Percentiles rank a stretch among this genome's conserved stretches.
Evolutionary conservation across 2,888 invertebrate genomes (phyloP).

Genomic region (Itoplectis maculator): DNA sequence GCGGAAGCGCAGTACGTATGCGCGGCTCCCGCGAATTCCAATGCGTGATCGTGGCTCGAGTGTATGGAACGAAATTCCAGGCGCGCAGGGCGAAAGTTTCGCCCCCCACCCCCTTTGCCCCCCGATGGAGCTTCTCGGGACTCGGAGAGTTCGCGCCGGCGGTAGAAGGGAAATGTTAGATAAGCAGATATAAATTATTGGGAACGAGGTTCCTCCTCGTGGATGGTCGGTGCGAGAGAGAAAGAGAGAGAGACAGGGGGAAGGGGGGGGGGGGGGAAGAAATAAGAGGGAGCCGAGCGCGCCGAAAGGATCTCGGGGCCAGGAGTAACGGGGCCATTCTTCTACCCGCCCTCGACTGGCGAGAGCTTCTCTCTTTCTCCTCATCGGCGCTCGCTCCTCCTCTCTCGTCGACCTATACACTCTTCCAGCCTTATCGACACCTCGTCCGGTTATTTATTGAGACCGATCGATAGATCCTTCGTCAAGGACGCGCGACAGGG

Average conservation of each 20-base stretch:
- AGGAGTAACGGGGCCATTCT: constrained; percentile 54
- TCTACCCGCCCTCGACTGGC: constrained; percentile 35
- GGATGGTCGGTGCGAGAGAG: neutral
- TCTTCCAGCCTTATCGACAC: constrained; percentile 38
- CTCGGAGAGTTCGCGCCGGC: constrained; percentile 26
- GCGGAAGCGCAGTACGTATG: neutral
- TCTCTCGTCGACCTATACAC: constrained; percentile 25
- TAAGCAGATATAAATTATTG: constrained; percentile 62
- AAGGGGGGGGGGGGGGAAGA: too few relatives aligned
- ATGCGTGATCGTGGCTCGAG: constrained; percentile 14
- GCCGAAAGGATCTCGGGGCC: constrained; percentile 43
- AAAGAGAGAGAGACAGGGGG: neutral
- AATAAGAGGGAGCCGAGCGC: constrained; percentile 15
- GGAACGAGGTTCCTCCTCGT: constrained; percentile 39
- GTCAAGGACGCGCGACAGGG: neutral
- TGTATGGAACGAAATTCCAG: constrained; percentile 36
- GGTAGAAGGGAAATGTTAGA: constrained; percentile 54
- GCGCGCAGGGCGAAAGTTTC: constrained; percentile 48
- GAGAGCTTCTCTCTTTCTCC: constrained; percentile 29
- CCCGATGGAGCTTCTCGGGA: neutral
- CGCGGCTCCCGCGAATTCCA: constrained; percentile 35
- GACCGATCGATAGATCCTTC: constrained; percentile 26
- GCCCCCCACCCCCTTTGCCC: constrained; percentile 1
- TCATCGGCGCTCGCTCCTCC: neutral
- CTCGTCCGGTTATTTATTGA: constrained; percentile 23